A percentile compares a stretch with the other conserved stretches of the same genome.
Evolutionary conservation across 2,888 invertebrate genomes (phyloP).

Genomic region (Melanostoma mellinum): DNA sequence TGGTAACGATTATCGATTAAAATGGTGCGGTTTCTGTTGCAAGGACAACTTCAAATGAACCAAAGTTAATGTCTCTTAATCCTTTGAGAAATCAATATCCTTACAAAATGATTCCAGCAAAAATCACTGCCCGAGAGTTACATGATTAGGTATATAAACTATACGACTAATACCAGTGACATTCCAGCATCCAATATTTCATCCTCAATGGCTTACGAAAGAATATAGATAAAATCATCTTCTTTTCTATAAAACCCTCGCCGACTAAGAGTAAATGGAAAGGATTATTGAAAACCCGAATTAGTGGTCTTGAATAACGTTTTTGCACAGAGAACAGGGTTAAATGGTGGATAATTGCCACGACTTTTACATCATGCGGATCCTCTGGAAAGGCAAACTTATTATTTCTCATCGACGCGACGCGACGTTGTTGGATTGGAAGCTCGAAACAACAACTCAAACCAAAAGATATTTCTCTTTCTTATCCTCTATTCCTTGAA

Average conservation of each 20-base stretch:
- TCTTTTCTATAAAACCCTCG: not conserved
- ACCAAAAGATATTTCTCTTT: constrained; percentile 28
- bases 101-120: too few relatives aligned
- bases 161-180: not conserved
- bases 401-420: constrained; percentile 2
- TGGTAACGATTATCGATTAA: too few relatives aligned
- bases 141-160: too few relatives aligned
- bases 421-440: not conserved
- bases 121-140: too few relatives aligned
- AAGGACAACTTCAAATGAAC: too few relatives aligned
- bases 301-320: constrained; percentile 42
- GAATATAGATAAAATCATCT: constrained; percentile 25
- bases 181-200: not conserved
- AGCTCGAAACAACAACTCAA: not conserved
- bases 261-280: not conserved
- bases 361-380: constrained; percentile 41
- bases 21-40: too few relatives aligned
- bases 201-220: not conserved
- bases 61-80: too few relatives aligned
- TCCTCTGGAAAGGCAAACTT: constrained; percentile 27
- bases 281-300: constrained; percentile 10
- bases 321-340: not conserved
- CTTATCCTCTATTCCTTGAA: constrained; percentile 28
- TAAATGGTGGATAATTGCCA: constrained; percentile 49
- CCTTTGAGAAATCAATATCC: too few relatives aligned